Base-by-base conservation (phyloP, 1,140 invertebrate species). In the Trachymyrmex cornetzi region DNA sequence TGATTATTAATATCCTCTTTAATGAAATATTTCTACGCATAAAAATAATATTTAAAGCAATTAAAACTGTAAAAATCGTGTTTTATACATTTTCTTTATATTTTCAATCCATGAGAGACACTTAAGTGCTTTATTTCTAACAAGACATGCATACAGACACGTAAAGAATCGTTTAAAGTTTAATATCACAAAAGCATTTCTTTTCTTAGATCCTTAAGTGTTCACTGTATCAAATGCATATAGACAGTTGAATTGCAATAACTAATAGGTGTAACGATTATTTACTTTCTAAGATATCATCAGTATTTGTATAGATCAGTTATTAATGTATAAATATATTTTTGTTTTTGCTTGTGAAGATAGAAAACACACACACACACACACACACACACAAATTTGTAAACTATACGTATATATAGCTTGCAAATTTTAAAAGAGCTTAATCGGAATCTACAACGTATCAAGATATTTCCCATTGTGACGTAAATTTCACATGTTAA, bases 201-300 rank as follows among this genome's bases (percentile, higher is more conserved):
- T 77, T 79, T 87, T 57, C 34, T 57, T 81, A 87, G 14, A 27
- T 89, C 59, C 24, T 44, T 77, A 55, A 81, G 59, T 61, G n/a
- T 64, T 79, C 38, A n/a, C 59, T 74, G 63, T 82, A 74, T 50
- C 24, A 79, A 61, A 75, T 38, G 30, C 59, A 79, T 66, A 50
- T 74, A 74, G 14, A 69, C 9, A 63, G 14, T 89, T 87, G 27
- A 27, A 16, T 74, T 64, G 74, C 77, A 75, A 89, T 89, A 87
- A 87, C 3, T 55, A 75, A 38, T 87, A 89, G 30, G 16, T 61
- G 12, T 77, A 87, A 82, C 66, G 4, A 59, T 82, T 14, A 89
- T 87, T 90, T 71, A 74, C n/a, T 59, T 30, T 75, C 3, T 79
- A 79, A 48, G 27, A 0, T 50, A 77, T 63, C 12, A 61, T 75